These are phyloP conservation scores for Mythimna loreyi DNA, from an alignment of 2,888 invertebrate species.

Conservation along the genomic window DNA sequence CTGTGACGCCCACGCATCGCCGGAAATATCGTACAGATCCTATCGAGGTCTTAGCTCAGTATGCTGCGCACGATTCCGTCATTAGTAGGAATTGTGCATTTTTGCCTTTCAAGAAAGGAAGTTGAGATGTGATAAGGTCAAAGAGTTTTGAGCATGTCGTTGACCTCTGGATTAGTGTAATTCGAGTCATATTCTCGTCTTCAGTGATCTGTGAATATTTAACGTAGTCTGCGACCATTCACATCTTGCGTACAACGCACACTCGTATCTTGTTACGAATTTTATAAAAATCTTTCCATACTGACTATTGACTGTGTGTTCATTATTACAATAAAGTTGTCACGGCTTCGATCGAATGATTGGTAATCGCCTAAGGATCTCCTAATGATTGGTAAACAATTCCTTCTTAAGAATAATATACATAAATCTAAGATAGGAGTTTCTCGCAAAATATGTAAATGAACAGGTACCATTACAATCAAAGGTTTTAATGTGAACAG, in stretches of 20 bases:
- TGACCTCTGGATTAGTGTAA: constrained; percentile 65
- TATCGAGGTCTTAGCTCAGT: constrained; percentile 80
- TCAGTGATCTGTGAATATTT: constrained; percentile 50
- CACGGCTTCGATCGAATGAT: background rate
- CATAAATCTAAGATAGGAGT: constrained; percentile 36
- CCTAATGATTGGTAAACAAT: constrained; percentile 35
- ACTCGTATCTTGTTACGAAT: constrained; percentile 36
- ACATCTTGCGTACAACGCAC: constrained; percentile 5
- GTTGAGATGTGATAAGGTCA: constrained; percentile 78
- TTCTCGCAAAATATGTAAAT: constrained; percentile 49
- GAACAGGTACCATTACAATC: constrained; percentile 19
- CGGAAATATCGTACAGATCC: constrained; percentile 86
- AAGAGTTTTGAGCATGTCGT: constrained; percentile 69
- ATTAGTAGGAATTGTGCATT: constrained; percentile 86
- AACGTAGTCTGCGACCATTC: constrained; percentile 26
- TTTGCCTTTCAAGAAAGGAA: constrained; percentile 82
- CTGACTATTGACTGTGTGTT: constrained; percentile 5
- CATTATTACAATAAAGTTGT: constrained; percentile 9
- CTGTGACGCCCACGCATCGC: constrained; percentile 83
- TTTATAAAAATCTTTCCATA: background rate
- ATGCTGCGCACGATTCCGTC: constrained; percentile 86
- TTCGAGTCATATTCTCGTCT: constrained; percentile 44
- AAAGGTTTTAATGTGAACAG: constrained; percentile 28
- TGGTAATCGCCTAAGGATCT: constrained; percentile 7
- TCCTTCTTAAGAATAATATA: constrained; percentile 30